These are phyloP conservation scores for Podarcis raffonei DNA, from an alignment of 2,113 vertebrate genomes.

Conservation along the genomic window DNA sequence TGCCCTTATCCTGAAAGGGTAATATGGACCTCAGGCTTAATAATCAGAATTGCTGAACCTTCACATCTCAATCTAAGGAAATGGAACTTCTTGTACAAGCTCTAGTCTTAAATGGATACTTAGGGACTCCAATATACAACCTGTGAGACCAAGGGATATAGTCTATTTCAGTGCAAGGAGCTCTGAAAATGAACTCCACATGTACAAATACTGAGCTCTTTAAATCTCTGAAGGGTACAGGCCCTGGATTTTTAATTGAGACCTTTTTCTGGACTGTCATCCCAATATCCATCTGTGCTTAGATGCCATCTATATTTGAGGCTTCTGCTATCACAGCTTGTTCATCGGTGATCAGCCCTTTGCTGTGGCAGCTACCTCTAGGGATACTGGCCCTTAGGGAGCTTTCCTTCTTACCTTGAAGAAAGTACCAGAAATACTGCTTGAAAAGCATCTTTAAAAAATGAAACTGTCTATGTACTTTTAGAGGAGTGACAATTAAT, in stretches of 20 bases:
- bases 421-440: background rate
- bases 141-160: background rate
- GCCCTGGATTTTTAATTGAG: background rate
- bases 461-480: background rate
- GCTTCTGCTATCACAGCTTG: background rate
- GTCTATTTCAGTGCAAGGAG: conserved; percentile 1
- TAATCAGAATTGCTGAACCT: conserved; percentile 3
- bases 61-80: background rate
- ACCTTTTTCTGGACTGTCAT: background rate
- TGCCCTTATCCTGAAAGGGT: conserved; percentile 4
- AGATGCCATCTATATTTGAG: background rate
- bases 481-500: background rate
- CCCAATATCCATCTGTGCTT: background rate
- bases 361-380: background rate
- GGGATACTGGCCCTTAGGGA: background rate
- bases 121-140: background rate
- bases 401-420: no score
- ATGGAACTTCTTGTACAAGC: conserved; percentile 7
- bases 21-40: background rate
- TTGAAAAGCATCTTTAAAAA: background rate
- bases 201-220: background rate
- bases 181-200: background rate
- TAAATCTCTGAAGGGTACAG: background rate
- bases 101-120: background rate
- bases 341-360: background rate